Evolutionary conservation across 92 coral and sea anemone species (phyloP).

Genomic region (Epizoanthus ramosus): DNA sequence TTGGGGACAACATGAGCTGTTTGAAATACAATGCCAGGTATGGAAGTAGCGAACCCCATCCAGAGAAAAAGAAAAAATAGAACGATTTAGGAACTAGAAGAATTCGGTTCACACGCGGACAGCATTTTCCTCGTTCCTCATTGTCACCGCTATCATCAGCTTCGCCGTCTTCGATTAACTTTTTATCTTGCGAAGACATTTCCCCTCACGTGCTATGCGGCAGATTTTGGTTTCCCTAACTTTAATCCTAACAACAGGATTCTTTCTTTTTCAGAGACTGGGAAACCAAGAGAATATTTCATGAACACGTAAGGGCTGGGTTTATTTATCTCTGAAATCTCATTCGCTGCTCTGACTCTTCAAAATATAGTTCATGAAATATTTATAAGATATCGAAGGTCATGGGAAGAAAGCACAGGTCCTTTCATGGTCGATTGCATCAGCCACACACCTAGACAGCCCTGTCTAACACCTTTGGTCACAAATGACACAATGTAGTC

Average conservation of each 20-base stretch:
- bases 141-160: slow-evolving; percentile 41
- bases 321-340: slow-evolving; percentile 19
- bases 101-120: slow-evolving; percentile 91
- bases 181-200: slow-evolving; percentile 66
- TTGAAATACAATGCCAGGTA: slow-evolving; percentile 97
- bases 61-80: slow-evolving; percentile 97
- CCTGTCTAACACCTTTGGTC: not conserved
- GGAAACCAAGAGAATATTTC: slow-evolving; percentile 11
- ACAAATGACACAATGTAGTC: not conserved
- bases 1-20: slow-evolving; percentile 94
- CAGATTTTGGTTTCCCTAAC: not conserved
- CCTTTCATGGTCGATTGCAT: not conserved
- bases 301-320: slow-evolving; percentile 44
- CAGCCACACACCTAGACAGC: not conserved
- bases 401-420: slow-evolving; percentile 27
- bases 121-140: slow-evolving; percentile 55
- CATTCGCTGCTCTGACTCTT: slow-evolving; percentile 15
- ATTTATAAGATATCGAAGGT: slow-evolving; percentile 20
- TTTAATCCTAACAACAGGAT: not conserved
- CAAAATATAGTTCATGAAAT: slow-evolving; percentile 16
- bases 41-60: slow-evolving; percentile 97
- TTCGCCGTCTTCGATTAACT: slow-evolving; percentile 61
- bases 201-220: not conserved
- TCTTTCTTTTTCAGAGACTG: slow-evolving; percentile 17
- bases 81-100: slow-evolving; percentile 89